Conservation (phyloP, 2,113 vertebrate genomes). For the Lophura nycthemera region DNA sequence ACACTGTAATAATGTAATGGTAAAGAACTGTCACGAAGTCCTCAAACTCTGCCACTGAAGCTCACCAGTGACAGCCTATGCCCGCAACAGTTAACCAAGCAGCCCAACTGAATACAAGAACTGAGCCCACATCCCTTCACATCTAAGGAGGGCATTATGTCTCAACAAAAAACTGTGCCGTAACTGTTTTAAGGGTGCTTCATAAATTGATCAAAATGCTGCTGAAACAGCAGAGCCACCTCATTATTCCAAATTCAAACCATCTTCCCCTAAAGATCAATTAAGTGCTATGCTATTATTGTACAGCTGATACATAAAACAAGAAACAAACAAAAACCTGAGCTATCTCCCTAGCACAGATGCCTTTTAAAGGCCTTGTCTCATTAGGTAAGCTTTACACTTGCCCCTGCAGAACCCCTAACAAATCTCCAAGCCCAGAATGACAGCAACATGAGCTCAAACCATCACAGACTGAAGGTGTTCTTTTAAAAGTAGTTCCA, state of each 20-base stretch:
- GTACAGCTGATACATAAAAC: background rate
- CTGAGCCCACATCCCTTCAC: background rate
- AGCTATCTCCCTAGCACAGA: accelerated
- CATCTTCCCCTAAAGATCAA: background rate
- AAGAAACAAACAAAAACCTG: background rate
- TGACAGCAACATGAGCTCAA: background rate
- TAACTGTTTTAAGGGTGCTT: background rate
- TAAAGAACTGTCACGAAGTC: background rate
- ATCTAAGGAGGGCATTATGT: background rate
- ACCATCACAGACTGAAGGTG: background rate
- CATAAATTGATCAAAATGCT: background rate
- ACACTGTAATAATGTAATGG: background rate
- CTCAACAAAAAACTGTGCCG: background rate
- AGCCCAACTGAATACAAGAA: background rate
- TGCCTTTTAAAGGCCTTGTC: background rate
- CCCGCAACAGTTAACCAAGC: background rate
- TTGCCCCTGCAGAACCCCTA: background rate
- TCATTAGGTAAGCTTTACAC: background rate
- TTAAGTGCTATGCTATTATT: background rate
- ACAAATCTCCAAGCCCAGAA: background rate
- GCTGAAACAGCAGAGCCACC: background rate
- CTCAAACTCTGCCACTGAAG: background rate
- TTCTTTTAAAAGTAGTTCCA: background rate
- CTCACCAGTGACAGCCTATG: background rate
- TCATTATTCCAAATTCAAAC: background rate